These are phyloP conservation scores for Zonotrichia leucophrys DNA, from an alignment of 2,113 vertebrate genomes.

Conservation along the genomic window DNA sequence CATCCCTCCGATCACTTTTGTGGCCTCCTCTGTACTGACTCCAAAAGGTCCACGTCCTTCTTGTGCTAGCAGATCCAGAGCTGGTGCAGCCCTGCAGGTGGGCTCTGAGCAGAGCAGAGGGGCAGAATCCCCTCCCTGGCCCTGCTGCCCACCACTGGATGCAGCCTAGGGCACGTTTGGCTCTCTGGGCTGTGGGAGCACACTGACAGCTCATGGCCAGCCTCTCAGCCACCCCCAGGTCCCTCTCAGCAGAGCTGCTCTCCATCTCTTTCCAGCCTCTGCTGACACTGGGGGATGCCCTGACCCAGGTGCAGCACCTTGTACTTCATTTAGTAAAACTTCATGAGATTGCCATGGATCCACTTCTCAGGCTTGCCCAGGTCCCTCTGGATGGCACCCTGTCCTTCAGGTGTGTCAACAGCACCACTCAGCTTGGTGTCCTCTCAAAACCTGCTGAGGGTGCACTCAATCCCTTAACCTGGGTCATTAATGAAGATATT, in stretches of 20 bases:
- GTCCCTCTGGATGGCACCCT: neutral
- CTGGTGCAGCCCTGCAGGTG: too few relatives aligned
- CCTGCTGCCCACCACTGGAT: too few relatives aligned
- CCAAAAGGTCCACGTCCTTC: too few relatives aligned
- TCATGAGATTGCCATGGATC: too few relatives aligned
- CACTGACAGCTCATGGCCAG: rapidly evolving
- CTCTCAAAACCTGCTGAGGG: neutral
- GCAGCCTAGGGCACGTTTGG: too few relatives aligned
- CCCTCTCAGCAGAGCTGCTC: neutral
- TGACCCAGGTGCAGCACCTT: neutral
- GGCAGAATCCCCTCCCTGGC: too few relatives aligned
- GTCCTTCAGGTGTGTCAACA: neutral
- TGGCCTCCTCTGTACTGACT: rapidly evolving
- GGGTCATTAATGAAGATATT: neutral
- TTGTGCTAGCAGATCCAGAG: too few relatives aligned
- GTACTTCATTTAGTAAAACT: rapidly evolving
- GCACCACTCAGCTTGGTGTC: neutral
- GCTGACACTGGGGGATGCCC: rapidly evolving
- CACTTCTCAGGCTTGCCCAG: too few relatives aligned
- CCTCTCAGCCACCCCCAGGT: rapidly evolving
- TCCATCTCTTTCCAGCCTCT: neutral
- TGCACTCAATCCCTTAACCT: neutral
- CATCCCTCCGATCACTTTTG: neutral
- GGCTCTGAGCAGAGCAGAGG: too few relatives aligned
- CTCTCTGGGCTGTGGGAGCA: neutral